phyloP scores from a whole-genome alignment of 2,113 vertebrate species.

The Oreochromis tanganicae region DNA sequence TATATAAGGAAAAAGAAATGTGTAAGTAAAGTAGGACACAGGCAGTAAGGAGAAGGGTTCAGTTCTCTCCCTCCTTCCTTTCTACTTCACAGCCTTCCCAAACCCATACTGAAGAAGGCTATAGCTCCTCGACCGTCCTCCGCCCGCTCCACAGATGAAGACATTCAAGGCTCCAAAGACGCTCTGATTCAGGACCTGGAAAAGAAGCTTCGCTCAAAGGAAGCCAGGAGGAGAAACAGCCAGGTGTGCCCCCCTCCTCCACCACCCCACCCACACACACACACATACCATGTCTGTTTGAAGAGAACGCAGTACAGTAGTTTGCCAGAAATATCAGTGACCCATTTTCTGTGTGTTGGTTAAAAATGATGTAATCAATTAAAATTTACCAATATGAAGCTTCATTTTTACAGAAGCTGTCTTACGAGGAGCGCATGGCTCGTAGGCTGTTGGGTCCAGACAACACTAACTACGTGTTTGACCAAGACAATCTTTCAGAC shows the following conservation, averaged over 20 bases:
- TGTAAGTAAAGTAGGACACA: not conserved
- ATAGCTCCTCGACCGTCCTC: constrained; percentile 70
- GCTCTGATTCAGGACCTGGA: constrained; percentile 95
- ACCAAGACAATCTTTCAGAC: constrained; percentile 74
- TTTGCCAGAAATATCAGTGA: not conserved
- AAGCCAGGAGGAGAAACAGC: constrained; percentile 80
- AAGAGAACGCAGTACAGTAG: not conserved
- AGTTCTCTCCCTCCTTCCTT: not conserved
- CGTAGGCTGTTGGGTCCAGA: constrained; percentile 89
- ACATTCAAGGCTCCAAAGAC: constrained; percentile 94
- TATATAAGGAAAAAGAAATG: not conserved
- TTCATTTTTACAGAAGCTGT: constrained; percentile 75
- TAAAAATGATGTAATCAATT: not conserved
- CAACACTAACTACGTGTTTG: constrained; percentile 81
- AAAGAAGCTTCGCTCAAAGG: constrained; percentile 88
- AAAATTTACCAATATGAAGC: not conserved
- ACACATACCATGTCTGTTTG: not conserved
- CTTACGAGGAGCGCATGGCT: constrained; percentile 94
- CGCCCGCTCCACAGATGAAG: constrained; percentile 81
- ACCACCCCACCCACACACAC: not conserved
- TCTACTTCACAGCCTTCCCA: constrained; percentile 70
- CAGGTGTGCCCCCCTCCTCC: constrained; percentile 70
- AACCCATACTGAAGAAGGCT: constrained; percentile 80
- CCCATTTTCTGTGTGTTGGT: not conserved
- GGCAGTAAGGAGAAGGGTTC: not conserved